A percentile compares a stretch with the other conserved stretches of the same genome.
Evolutionary conservation across 2,797 vertebrate species (phyloP).

Genomic region (Aratinga solstitialis): DNA sequence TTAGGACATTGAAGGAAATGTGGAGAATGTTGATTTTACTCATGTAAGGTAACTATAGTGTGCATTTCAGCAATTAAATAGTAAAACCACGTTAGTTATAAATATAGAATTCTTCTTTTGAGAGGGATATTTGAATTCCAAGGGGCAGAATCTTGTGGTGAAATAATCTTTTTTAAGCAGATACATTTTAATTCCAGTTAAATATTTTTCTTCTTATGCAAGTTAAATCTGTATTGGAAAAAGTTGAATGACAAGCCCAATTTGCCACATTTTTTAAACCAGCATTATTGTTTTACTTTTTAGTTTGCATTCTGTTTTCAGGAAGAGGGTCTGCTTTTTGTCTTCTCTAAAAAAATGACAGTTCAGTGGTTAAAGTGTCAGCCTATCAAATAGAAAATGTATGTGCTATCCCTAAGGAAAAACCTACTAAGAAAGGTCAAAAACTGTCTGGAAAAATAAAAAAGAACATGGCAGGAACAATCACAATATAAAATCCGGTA

Average conservation of each 20-base stretch:
- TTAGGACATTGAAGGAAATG: neutral
- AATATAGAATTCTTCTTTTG: neutral
- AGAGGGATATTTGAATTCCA: neutral
- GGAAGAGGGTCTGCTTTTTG: neutral
- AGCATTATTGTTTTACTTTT: neutral
- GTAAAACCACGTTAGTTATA: neutral
- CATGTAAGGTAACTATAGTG: neutral
- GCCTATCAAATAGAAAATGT: neutral
- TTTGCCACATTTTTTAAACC: conserved; percentile 22
- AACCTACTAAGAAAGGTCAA: conserved; percentile 11
- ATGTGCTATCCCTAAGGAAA: neutral
- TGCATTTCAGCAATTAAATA: neutral
- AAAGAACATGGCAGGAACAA: neutral
- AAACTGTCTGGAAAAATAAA: neutral
- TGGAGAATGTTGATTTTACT: neutral
- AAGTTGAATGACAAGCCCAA: neutral
- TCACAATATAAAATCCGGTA: neutral
- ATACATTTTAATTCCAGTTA: neutral
- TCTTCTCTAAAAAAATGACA: neutral
- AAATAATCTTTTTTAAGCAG: neutral
- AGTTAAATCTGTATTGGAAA: neutral
- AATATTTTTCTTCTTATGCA: neutral
- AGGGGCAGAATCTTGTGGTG: neutral
- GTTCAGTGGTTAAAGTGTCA: conserved; percentile 31
- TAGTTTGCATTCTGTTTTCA: conserved; percentile 12